Evolutionary conservation across 2,797 vertebrate species (phyloP).

Genomic region (Myripristis jacobus): DNA sequence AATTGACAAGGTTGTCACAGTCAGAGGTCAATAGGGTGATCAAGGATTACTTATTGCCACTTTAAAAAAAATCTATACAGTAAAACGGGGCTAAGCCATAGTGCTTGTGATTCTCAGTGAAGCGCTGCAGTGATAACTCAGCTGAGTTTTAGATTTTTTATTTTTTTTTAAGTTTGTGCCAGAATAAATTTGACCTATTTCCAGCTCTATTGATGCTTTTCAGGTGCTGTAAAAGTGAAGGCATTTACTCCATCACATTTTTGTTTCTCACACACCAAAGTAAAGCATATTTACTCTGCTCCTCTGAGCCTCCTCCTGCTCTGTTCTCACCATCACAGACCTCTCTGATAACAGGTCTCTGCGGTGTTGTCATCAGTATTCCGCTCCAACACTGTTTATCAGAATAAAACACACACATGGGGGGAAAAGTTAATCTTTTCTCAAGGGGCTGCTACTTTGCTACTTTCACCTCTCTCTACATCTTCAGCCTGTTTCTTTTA

Average conservation of each 20-base stretch:
- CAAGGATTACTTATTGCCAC: background rate
- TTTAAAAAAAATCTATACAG: background rate
- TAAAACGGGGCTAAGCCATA: background rate
- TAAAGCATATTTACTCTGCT: slow-evolving; percentile 56
- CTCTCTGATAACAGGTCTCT: slow-evolving; percentile 65
- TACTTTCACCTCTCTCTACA: slow-evolving; percentile 44
- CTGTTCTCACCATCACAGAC: slow-evolving; percentile 65
- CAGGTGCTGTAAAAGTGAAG: slow-evolving; percentile 14
- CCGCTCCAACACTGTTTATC: slow-evolving; percentile 67
- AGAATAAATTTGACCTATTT: slow-evolving; percentile 29
- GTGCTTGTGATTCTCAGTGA: background rate
- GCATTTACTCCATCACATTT: slow-evolving; percentile 36
- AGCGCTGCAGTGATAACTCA: background rate
- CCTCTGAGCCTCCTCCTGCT: slow-evolving; percentile 50
- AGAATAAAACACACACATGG: slow-evolving; percentile 63
- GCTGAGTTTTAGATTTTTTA: too few species aligned
- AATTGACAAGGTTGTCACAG: too few species aligned
- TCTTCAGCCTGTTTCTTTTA: slow-evolving; percentile 52
- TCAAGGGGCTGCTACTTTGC: slow-evolving; percentile 36
- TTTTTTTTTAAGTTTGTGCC: slow-evolving; percentile 16
- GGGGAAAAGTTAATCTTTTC: slow-evolving; percentile 58
- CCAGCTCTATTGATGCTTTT: slow-evolving; percentile 15
- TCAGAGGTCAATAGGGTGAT: too few species aligned
- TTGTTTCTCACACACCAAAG: slow-evolving; percentile 51
- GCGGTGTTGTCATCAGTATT: slow-evolving; percentile 67